A percentile compares a stretch with the other conserved stretches of the same genome.
Conservation (phyloP, 2,113 vertebrate species). For the Dasypus novemcinctus region DNA sequence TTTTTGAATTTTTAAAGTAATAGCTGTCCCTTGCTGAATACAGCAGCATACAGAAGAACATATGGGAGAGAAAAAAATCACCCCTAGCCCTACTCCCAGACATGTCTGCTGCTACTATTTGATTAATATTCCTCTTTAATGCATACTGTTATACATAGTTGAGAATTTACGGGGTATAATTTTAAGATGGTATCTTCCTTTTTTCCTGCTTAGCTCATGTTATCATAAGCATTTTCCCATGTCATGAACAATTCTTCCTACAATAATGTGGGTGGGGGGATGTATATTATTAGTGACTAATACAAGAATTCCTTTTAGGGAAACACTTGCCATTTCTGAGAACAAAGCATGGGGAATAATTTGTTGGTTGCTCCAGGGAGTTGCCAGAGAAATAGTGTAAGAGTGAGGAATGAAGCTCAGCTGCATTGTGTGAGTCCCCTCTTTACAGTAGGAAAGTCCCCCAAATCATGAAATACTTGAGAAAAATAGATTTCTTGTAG, state of each 20-base stretch:
- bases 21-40: not conserved
- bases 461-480: not conserved
- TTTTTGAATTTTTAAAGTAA: not conserved
- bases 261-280: not conserved
- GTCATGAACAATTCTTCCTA: slow-evolving; percentile 49
- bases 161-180: not conserved
- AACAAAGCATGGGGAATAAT: not conserved
- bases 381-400: not conserved
- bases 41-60: not conserved
- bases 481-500: not conserved
- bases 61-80: not conserved
- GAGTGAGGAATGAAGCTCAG: rapidly evolving
- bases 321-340: slow-evolving; percentile 31
- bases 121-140: not conserved
- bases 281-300: slow-evolving; percentile 70
- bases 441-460: not conserved
- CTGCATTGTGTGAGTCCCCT: not conserved
- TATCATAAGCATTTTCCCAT: slow-evolving; percentile 68
- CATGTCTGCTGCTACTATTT: not conserved
- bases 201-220: slow-evolving; percentile 37
- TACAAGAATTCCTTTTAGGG: slow-evolving; percentile 65
- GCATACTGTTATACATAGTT: not conserved
- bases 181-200: not conserved
- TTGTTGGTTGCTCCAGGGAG: not conserved
- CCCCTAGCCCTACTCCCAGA: not conserved